Conservation (phyloP, 2,888 invertebrate species). For the Leistus spinibarbis region DNA sequence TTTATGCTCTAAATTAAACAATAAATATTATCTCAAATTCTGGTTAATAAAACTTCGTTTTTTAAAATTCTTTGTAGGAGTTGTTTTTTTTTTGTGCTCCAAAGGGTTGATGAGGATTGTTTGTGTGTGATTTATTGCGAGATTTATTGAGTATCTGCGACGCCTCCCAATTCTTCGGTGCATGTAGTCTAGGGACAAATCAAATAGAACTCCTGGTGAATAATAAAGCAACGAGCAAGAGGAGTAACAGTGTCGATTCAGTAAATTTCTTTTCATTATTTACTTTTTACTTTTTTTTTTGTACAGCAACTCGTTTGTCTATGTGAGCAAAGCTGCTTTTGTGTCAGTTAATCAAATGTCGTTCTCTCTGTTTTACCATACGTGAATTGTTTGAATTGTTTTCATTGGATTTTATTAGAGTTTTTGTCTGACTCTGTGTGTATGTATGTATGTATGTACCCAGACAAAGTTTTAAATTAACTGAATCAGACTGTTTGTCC, state of each 20-base stretch:
- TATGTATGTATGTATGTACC: not conserved
- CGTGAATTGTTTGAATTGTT: conserved; percentile 6
- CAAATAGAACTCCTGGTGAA: not conserved
- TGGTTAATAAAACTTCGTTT: no score
- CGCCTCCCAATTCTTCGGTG: no score
- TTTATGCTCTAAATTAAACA: no score
- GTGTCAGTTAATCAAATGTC: not conserved
- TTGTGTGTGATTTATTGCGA: no score
- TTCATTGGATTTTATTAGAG: conserved; percentile 29
- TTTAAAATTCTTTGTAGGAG: no score
- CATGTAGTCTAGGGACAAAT: not conserved
- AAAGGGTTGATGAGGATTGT: no score
- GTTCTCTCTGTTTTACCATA: not conserved
- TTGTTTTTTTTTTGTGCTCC: no score
- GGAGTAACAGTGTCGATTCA: not conserved
- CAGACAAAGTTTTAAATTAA: conserved; percentile 27
- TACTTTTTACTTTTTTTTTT: not conserved
- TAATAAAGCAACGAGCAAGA: not conserved
- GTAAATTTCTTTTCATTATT: not conserved
- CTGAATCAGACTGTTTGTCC: conserved; percentile 36
- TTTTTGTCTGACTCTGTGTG: not conserved
- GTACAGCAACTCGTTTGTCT: not conserved
- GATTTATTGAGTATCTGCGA: no score
- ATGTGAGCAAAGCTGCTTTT: not conserved
- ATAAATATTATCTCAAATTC: no score